Conservation (phyloP, 2,888 invertebrate genomes). For the Zonitis immaculata region DNA sequence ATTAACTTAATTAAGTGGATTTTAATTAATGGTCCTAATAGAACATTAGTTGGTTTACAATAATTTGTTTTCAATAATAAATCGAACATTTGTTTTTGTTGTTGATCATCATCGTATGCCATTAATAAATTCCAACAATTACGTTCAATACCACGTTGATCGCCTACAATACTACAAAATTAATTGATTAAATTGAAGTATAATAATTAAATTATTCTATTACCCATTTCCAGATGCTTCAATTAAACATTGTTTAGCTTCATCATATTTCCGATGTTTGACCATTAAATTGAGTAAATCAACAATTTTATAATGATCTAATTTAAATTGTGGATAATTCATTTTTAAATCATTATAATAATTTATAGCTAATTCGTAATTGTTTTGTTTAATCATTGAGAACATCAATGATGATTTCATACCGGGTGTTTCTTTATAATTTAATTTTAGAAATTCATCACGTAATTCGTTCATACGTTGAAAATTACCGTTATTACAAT, state of each 20-base stretch:
- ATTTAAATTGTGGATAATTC: slow-evolving; percentile 52
- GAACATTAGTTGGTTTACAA: slow-evolving; percentile 54
- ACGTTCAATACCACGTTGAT: slow-evolving; percentile 47
- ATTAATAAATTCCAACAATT: slow-evolving; percentile 61
- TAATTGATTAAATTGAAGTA: slow-evolving; percentile 5
- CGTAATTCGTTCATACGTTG: slow-evolving; percentile 54
- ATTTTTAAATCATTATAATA: slow-evolving; percentile 53
- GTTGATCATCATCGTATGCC: slow-evolving; percentile 49
- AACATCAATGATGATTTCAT: slow-evolving; percentile 64
- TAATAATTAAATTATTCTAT: slow-evolving; percentile 13
- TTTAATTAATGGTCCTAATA: slow-evolving; percentile 61
- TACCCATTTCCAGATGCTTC: slow-evolving; percentile 52
- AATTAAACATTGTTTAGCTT: slow-evolving; percentile 51
- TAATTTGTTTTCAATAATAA: slow-evolving; percentile 52
- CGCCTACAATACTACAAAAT: slow-evolving; percentile 2
- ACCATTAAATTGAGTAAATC: slow-evolving; percentile 60
- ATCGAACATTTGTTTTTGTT: slow-evolving; percentile 52
- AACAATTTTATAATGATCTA: slow-evolving; percentile 64
- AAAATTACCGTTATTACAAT: slow-evolving; percentile 55
- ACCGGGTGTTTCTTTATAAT: slow-evolving; percentile 56
- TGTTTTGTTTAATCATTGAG: slow-evolving; percentile 54
- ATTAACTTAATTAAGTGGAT: slow-evolving; percentile 54
- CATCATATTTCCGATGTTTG: slow-evolving; percentile 47
- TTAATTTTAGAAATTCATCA: slow-evolving; percentile 26
- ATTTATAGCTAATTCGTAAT: slow-evolving; percentile 54